phyloP scores from a whole-genome alignment of 2,113 vertebrate species.

The Amblyopsis rosae region DNA sequence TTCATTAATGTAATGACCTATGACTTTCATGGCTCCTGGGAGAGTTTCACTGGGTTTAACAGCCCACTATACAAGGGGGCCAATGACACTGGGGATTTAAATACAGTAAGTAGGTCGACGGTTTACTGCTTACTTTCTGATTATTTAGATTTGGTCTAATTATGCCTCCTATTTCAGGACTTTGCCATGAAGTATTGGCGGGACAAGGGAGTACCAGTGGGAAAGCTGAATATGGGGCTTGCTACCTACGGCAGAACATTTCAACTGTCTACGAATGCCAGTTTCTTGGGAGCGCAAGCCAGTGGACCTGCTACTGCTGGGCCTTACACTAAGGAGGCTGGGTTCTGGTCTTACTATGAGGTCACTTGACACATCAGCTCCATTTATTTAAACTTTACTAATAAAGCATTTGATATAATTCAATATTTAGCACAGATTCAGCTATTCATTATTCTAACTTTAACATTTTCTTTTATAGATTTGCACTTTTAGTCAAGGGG shows the following conservation, averaged over 20 bases:
- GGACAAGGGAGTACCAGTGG: conserved; percentile 74
- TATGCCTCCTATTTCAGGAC: conserved; percentile 48
- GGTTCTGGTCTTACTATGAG: conserved; percentile 86
- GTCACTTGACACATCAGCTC: conserved; percentile 43
- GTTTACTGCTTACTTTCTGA: conserved; percentile 30
- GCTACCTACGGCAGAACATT: conserved; percentile 83
- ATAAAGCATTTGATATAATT: too few species aligned
- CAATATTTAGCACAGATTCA: too few species aligned
- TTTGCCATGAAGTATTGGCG: conserved; percentile 83
- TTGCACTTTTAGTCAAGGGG: conserved; percentile 73
- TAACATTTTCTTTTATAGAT: conserved; percentile 61
- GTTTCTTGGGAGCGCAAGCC: conserved; percentile 66
- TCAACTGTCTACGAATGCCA: conserved; percentile 60
- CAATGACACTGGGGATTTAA: conserved; percentile 1
- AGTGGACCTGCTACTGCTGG: conserved; percentile 78
- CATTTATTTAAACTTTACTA: not conserved
- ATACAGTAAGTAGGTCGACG: not conserved
- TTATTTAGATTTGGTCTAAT: too few species aligned
- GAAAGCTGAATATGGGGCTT: conserved; percentile 83
- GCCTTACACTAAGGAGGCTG: conserved; percentile 77
- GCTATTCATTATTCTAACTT: too few species aligned
- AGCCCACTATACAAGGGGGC: conserved; percentile 77
- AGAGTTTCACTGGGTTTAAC: conserved; percentile 79
- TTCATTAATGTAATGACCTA: conserved; percentile 86
- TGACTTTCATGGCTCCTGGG: conserved; percentile 83